These are phyloP conservation scores for Marasmarcha lunaedactyla DNA, from an alignment of 2,888 invertebrate genomes.

Conservation along the genomic window DNA sequence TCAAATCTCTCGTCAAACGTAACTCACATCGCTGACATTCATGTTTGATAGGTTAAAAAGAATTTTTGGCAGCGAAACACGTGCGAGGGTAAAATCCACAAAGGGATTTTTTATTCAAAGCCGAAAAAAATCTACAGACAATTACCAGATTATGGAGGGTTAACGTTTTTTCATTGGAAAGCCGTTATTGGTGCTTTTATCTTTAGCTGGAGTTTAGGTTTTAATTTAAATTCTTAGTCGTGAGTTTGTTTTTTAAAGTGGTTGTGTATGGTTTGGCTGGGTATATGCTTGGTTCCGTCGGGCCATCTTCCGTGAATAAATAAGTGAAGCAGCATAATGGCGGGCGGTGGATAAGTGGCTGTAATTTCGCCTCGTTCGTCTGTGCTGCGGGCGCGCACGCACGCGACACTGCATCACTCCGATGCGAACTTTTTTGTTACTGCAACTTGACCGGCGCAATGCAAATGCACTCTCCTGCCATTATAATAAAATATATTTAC, in stretches of 20 bases:
- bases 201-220: too few species aligned
- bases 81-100: slow-evolving; percentile 55
- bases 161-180: slow-evolving; percentile 25
- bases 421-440: slow-evolving; percentile 28
- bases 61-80: slow-evolving; percentile 35
- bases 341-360: slow-evolving; percentile 46
- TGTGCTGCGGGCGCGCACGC: slow-evolving; percentile 53
- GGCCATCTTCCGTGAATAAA: slow-evolving; percentile 29
- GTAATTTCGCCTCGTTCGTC: slow-evolving; percentile 57
- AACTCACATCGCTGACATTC: slow-evolving; percentile 29
- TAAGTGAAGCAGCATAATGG: slow-evolving; percentile 37
- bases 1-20: slow-evolving; percentile 30
- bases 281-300: too few species aligned
- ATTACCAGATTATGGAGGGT: slow-evolving; percentile 56
- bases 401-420: slow-evolving; percentile 47
- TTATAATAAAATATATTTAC: too few species aligned
- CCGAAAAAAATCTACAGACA: slow-evolving; percentile 48
- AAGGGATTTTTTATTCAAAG: slow-evolving; percentile 48
- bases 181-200: too few species aligned
- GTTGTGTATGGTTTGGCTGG: too few species aligned
- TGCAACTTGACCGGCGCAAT: slow-evolving; percentile 21
- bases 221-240: too few species aligned
- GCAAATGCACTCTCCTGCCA: slow-evolving; percentile 12
- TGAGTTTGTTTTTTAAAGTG: too few species aligned
- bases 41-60: slow-evolving; percentile 43